A percentile compares a stretch with the other conserved stretches of the same genome.
Conservation (phyloP, 23 tunicate species). For the Botrylloides violaceus region DNA sequence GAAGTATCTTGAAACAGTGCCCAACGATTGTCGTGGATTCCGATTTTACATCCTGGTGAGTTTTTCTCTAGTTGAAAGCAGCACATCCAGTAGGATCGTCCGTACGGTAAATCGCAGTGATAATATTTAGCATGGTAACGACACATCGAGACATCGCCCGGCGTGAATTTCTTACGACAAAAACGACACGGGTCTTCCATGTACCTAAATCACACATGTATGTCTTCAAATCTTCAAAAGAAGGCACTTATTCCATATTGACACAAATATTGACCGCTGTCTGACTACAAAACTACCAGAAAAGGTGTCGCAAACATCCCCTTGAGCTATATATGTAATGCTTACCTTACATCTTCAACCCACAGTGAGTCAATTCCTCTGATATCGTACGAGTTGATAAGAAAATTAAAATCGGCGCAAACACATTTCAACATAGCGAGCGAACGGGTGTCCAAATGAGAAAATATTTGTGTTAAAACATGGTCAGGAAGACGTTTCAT, state of each 20-base stretch:
- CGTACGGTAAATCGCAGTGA: constrained; percentile 86
- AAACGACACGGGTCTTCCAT: constrained; percentile 80
- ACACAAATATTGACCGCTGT: too few species aligned
- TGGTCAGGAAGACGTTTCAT: constrained; percentile 79
- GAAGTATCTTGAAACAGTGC: constrained; percentile 6
- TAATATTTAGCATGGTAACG: constrained; percentile 85
- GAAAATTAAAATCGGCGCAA: constrained; percentile 75
- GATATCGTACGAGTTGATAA: constrained; percentile 73
- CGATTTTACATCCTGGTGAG: constrained; percentile 66
- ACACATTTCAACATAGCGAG: constrained; percentile 56
- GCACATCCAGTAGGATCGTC: constrained; percentile 96
- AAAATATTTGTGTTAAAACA: constrained; percentile 43
- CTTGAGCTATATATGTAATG: neutral
- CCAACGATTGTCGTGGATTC: constrained; percentile 89
- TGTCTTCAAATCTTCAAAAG: neutral
- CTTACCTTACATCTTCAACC: constrained; percentile 70
- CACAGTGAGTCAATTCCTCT: constrained; percentile 77
- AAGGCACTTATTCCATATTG: too few species aligned
- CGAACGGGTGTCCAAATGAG: constrained; percentile 59
- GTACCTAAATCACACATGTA: constrained; percentile 33
- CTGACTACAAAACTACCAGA: too few species aligned
- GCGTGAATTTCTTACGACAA: constrained; percentile 58
- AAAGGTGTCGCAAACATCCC: too few species aligned
- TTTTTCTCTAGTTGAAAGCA: constrained; percentile 41
- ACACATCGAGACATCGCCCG: constrained; percentile 85